Evolutionary conservation across 2,797 vertebrate species (phyloP), one percentile per base, ranked within the genome.

Genomic region (Trematomus bernacchii): DNA sequence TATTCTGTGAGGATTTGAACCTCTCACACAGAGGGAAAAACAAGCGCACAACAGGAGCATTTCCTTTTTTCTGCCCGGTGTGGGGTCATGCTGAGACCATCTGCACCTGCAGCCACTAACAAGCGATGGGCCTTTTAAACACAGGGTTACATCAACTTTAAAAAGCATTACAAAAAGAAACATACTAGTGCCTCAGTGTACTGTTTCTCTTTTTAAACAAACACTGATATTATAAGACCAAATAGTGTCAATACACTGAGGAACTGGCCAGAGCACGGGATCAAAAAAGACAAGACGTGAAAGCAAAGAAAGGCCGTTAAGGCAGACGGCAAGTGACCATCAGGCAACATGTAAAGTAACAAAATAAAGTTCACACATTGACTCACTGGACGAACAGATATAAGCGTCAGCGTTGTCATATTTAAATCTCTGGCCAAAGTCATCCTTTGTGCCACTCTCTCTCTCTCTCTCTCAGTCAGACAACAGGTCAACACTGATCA

Each of bases 41-140:
- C 30, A 69, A 73, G 33, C 70, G 66, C 64, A 66, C 37, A 72
- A 79, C 46, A 67, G 40, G 16, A 70, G n/a, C 9, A 52, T 15
- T 60, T 51, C 72, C 51, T 64, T 53, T 2, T 65, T 53, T 75
- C 64, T 65, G 70, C 66, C 76, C 58, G 78, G 51, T 59, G 54
- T 60, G 69, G 54, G 54, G 76, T 86, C 87, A 85, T 54, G 73
- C 73, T 83, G 82, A 70, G 82, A 83, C 75, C 82, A 82, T 87
- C 78, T 89, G 79, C 66, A 82, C 71, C 71, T 81, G 52, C 46
- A 81, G 58, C 15, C 68, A 63, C 66, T 64, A 77, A 67, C 64
- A 58, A 73, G 60, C 70, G 66, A 18, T 18, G 44, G 19, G 58
- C 18, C 37, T 67, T 83, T 59, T 42, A 61, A 40, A 44, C 15